A percentile compares a stretch with the other conserved stretches of the same genome.
phyloP scores from a whole-genome alignment of 2,797 vertebrate species.

The Onychomys arenicola region DNA sequence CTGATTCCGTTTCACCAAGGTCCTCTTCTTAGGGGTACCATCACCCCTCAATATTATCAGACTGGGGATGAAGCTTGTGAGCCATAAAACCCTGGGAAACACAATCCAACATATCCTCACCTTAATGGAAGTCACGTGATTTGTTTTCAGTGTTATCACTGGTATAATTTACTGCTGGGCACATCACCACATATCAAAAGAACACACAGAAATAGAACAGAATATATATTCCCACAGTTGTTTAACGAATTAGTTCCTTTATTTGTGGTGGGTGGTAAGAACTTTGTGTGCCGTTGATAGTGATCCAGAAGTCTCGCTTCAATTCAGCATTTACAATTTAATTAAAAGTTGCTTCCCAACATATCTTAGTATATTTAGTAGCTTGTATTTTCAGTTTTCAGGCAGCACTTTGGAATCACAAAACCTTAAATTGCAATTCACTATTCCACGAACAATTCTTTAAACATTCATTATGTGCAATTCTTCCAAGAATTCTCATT shows the following conservation, averaged over 20 bases:
- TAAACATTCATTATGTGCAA: neutral
- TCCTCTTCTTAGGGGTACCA: too few species aligned
- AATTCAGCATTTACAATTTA: neutral
- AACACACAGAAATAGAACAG: neutral
- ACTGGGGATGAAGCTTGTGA: neutral
- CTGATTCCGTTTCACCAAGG: neutral
- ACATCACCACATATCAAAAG: neutral
- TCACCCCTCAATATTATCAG: neutral
- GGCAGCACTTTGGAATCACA: conserved; percentile 13
- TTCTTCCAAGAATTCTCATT: conserved; percentile 37
- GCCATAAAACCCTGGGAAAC: neutral
- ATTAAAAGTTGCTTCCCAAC: conserved; percentile 46
- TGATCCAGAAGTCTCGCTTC: neutral
- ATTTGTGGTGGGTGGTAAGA: neutral
- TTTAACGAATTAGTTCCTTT: neutral
- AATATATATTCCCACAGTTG: neutral
- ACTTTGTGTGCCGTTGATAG: neutral
- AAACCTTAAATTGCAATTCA: conserved; percentile 28
- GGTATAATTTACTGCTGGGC: neutral
- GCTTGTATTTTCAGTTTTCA: conserved; percentile 34
- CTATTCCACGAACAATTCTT: conserved; percentile 1
- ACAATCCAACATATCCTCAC: neutral
- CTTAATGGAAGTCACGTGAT: neutral
- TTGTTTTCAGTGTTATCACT: neutral
- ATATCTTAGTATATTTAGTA: neutral